Percentiles rank a stretch among this genome's conserved stretches.
These are phyloP conservation scores for Lagorchestes hirsutus DNA, from an alignment of 2,797 vertebrate species.

Conservation along the genomic window DNA sequence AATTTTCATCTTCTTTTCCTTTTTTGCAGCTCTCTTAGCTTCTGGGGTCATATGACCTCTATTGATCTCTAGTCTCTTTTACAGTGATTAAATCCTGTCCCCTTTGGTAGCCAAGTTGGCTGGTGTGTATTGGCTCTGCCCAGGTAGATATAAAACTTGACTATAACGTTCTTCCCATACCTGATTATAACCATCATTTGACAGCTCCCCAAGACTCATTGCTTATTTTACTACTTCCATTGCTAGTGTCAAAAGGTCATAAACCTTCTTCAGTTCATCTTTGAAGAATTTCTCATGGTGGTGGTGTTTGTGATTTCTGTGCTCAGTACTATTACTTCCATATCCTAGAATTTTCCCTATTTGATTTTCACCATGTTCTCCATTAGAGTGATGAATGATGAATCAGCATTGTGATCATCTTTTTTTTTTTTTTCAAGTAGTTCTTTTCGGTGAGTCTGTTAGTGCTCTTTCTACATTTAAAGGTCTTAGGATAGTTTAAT, in stretches of 20 bases:
- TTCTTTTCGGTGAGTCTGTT: conserved; percentile 94
- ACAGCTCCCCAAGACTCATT: conserved; percentile 95
- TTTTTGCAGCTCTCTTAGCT: too few species aligned
- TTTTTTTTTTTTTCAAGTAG: conserved; percentile 94
- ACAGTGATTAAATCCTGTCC: conserved; percentile 77
- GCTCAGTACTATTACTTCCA: too few species aligned
- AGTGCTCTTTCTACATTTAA: conserved; percentile 92
- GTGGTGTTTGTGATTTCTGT: too few species aligned
- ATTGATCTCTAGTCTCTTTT: conserved; percentile 76
- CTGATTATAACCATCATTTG: conserved; percentile 82
- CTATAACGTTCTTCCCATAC: too few species aligned
- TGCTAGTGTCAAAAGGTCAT: conserved; percentile 87
- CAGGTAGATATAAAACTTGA: too few species aligned
- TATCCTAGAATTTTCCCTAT: too few species aligned
- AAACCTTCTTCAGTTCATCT: not conserved
- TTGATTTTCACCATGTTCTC: too few species aligned
- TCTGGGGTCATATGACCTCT: too few species aligned
- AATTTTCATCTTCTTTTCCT: too few species aligned
- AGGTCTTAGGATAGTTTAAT: conserved; percentile 95
- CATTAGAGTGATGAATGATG: conserved; percentile 87
- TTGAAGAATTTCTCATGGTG: too few species aligned
- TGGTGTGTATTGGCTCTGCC: conserved; percentile 89
- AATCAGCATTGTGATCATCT: conserved; percentile 96
- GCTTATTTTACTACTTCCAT: conserved; percentile 96
- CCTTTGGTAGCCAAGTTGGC: conserved; percentile 96